Conservation (phyloP, 2,888 invertebrate genomes). For the Noctua janthe region DNA sequence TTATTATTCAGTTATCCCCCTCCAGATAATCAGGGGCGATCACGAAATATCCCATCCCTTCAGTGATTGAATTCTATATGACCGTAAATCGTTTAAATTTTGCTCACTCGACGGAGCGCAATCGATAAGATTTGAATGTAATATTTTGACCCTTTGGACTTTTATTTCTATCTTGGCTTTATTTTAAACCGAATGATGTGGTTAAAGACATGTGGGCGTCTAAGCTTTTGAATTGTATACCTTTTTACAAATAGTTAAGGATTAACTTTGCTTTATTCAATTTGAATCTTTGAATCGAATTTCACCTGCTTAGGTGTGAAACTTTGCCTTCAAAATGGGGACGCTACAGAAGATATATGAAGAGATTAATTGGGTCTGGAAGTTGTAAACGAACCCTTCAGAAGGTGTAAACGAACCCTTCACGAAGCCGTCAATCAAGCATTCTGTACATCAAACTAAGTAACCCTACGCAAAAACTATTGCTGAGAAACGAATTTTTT, state of each 20-base stretch:
- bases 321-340: not conserved
- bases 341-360: not conserved
- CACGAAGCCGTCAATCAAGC: no score
- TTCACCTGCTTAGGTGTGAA: not conserved
- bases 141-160: slow-evolving; percentile 53
- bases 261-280: slow-evolving; percentile 10
- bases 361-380: not conserved
- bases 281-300: slow-evolving; percentile 7
- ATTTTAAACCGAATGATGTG: slow-evolving; percentile 45
- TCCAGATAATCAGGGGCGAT: slow-evolving; percentile 47
- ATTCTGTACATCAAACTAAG: no score
- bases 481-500: no score
- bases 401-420: no score
- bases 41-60: slow-evolving; percentile 47
- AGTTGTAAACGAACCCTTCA: no score
- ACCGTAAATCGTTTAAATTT: slow-evolving; percentile 61
- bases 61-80: slow-evolving; percentile 61
- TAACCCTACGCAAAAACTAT: no score
- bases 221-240: slow-evolving; percentile 24
- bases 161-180: slow-evolving; percentile 54
- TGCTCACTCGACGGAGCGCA: slow-evolving; percentile 46
- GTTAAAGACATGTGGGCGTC: slow-evolving; percentile 23
- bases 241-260: slow-evolving; percentile 5
- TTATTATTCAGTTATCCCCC: slow-evolving; percentile 59
- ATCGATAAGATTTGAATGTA: slow-evolving; percentile 67